Evolutionary conservation across 2,888 invertebrate species (phyloP), one percentile per base, ranked within the genome.

Genomic region (Hypsopygia costalis): DNA sequence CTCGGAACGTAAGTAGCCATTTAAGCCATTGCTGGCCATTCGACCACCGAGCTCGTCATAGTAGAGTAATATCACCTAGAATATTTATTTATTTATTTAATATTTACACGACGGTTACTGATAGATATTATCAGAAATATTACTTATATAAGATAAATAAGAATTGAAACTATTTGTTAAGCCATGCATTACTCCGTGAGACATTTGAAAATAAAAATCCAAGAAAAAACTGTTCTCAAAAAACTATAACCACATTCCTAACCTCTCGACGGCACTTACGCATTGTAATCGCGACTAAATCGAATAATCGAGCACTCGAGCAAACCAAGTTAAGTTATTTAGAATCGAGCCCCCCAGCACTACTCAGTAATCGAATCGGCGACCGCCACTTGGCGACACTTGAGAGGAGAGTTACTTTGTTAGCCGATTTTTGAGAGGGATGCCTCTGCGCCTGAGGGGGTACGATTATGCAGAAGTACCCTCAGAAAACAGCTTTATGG

Each of bases 241-340:
- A 16, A 16, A 4, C 4, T 16, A 16, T n/a, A 16, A 69, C 68
- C 69, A 51, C 69, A 70, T 68, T 61, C 62, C 56, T 59, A 59
- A 63, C 68, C 60, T 56, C 64, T 65, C 62, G 58, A 70, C 16
- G 4, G 69, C 81, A 74, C 80, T 81, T 67, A 68, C 67, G 72
- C 71, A 82, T 82, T 81, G 81, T 85, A 83, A 83, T 82, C 74
- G 60, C 41, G 51, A 49, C 62, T 65, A 80, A 81, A 82, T 82
- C 85, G 83, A 81, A 83, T 87, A 79, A 80, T 72, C 75, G 70
- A 67, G 68, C 79, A 80, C 85, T 86, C 77, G 75, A 76, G 69
- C 54, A 71, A 79, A 80, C 71, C 64, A 69, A 74, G 81, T 77
- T 81, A 81, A 73, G 73, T 80, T 81, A 81, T 81, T 79, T 79